Conservation (phyloP, 2,797 vertebrate species). For the Hipposideros larvatus region DNA sequence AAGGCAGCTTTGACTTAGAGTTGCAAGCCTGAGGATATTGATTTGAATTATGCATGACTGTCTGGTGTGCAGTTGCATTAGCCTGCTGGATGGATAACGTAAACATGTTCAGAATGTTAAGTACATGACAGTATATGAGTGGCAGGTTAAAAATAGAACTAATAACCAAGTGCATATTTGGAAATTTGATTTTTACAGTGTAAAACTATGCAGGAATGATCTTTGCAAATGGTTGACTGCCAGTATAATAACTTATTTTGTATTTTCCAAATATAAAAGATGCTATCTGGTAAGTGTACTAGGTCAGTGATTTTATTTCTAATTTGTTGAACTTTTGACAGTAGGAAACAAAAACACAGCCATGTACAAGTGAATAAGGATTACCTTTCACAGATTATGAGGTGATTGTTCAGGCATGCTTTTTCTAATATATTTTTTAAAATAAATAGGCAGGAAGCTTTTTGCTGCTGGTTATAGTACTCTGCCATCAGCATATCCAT, state of each 20-base stretch:
- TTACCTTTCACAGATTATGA: slow-evolving; percentile 21
- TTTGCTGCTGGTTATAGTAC: neutral
- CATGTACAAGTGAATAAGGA: neutral
- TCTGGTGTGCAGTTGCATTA: slow-evolving; percentile 90
- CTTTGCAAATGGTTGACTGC: slow-evolving; percentile 78
- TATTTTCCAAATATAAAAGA: slow-evolving; percentile 56
- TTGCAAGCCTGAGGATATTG: slow-evolving; percentile 91
- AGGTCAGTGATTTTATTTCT: neutral
- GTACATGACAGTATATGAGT: slow-evolving; percentile 87
- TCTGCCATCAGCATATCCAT: neutral
- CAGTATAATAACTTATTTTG: slow-evolving; percentile 68
- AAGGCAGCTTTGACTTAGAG: slow-evolving; percentile 90
- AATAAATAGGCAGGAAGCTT: neutral
- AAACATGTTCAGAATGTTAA: slow-evolving; percentile 92
- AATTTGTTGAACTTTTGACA: slow-evolving; percentile 61
- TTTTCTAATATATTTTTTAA: neutral
- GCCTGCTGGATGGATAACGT: slow-evolving; percentile 90
- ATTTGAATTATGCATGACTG: slow-evolving; percentile 92
- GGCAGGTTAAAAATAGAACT: slow-evolving; percentile 91
- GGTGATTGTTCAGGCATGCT: neutral
- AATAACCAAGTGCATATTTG: slow-evolving; percentile 87
- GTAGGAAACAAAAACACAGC: slow-evolving; percentile 31
- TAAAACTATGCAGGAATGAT: slow-evolving; percentile 78
- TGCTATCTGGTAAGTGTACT: slow-evolving; percentile 55
- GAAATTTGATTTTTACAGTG: slow-evolving; percentile 85